phyloP scores from a whole-genome alignment of 1,140 invertebrate genomes.

The Helicoverpa zea region DNA sequence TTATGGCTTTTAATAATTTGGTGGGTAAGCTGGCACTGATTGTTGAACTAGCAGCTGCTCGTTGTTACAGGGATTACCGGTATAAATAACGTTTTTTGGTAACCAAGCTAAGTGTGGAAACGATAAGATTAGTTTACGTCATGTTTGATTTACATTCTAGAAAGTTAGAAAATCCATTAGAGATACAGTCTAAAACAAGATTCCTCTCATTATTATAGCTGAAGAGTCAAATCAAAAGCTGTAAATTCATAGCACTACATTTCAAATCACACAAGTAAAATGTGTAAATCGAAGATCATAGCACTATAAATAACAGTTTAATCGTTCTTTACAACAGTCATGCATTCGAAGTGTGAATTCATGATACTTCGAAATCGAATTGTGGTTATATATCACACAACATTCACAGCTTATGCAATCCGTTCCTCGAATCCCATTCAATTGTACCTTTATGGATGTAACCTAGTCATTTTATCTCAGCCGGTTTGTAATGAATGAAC shows the following conservation, averaged over 20 bases:
- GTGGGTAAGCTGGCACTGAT: constrained; percentile 83
- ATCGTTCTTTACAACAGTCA: constrained; percentile 26
- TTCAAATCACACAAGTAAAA: neutral
- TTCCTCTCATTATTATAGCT: constrained; percentile 4
- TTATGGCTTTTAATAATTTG: constrained; percentile 86
- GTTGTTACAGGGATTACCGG: constrained; percentile 76
- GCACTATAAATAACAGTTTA: constrained; percentile 19
- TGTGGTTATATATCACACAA: constrained; percentile 41
- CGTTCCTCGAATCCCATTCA: constrained; percentile 35
- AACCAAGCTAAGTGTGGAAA: constrained; percentile 63
- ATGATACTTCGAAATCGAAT: constrained; percentile 25
- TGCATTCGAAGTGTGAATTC: constrained; percentile 27
- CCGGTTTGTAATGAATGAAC: constrained; percentile 70
- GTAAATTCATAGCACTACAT: neutral
- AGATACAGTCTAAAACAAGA: neutral
- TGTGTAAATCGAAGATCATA: neutral
- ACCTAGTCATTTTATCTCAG: constrained; percentile 47
- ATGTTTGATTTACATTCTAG: constrained; percentile 50
- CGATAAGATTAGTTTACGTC: constrained; percentile 64
- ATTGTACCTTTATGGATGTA: constrained; percentile 32
- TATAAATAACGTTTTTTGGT: constrained; percentile 70
- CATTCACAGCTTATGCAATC: constrained; percentile 40
- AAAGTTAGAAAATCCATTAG: constrained; percentile 25
- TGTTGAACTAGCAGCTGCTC: constrained; percentile 80
- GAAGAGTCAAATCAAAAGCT: neutral